Evolutionary conservation across 1,140 invertebrate species (phyloP).

Genomic region (Armadillidium nasatum): DNA sequence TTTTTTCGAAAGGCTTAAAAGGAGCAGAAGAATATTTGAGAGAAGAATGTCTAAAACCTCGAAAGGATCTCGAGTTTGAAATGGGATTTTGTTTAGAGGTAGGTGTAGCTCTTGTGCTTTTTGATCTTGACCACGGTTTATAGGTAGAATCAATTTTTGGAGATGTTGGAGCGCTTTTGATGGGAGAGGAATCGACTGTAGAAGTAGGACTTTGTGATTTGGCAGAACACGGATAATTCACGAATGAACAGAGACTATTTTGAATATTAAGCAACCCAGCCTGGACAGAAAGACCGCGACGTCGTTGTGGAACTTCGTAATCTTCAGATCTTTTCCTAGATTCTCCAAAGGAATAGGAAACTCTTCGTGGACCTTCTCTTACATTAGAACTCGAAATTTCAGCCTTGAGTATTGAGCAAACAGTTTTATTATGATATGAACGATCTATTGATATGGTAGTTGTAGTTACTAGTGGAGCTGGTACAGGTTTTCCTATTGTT

Average conservation of each 20-base stretch:
- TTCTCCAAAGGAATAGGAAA: background rate
- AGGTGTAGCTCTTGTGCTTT: background rate
- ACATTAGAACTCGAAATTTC: background rate
- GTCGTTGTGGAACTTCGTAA: background rate
- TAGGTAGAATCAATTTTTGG: background rate
- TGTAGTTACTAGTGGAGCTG: too few relatives aligned
- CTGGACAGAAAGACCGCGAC: background rate
- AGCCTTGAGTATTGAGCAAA: background rate
- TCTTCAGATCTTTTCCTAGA: background rate
- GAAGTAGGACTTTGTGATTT: background rate
- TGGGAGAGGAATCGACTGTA: background rate
- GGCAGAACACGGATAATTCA: background rate
- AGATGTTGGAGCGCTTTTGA: background rate
- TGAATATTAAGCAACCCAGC: background rate
- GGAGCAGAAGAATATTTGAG: background rate
- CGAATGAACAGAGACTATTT: background rate
- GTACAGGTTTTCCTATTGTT: too few relatives aligned
- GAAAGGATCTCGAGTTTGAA: background rate
- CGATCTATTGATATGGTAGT: too few relatives aligned
- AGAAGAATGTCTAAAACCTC: background rate
- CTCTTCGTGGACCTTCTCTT: background rate
- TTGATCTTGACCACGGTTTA: background rate
- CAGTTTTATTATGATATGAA: background rate
- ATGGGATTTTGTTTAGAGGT: background rate
- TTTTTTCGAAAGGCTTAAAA: background rate